A percentile compares a stretch with the other conserved stretches of the same genome.
Conservation (phyloP, 1,140 invertebrate genomes). For the Aphelinus certus region DNA sequence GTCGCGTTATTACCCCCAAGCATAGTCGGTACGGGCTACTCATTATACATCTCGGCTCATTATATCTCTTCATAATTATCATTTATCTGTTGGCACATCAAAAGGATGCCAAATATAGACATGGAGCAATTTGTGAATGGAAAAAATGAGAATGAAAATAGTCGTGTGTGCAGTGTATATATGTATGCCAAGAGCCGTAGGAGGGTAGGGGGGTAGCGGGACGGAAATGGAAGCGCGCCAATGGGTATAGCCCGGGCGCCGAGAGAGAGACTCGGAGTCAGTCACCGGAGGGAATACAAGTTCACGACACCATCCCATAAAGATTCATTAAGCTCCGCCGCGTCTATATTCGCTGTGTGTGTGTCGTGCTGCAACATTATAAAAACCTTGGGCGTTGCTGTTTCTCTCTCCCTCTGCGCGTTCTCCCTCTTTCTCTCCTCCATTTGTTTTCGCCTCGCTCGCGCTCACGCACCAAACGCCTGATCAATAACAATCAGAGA, state of each 20-base stretch:
- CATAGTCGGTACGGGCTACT: too few species aligned
- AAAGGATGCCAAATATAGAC: neutral
- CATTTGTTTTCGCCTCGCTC: slow-evolving; percentile 23
- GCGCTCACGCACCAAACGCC: slow-evolving; percentile 51
- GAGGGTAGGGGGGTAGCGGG: slow-evolving; percentile 12
- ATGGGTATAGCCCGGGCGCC: slow-evolving; percentile 49
- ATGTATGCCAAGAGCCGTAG: neutral
- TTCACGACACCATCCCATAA: slow-evolving; percentile 67
- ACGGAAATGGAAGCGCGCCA: slow-evolving; percentile 54
- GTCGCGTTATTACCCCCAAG: too few species aligned
- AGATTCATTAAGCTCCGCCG: slow-evolving; percentile 65
- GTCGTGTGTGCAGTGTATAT: neutral
- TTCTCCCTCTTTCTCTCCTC: neutral
- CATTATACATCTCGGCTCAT: too few species aligned
- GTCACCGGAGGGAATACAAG: slow-evolving; percentile 65
- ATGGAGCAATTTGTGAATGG: slow-evolving; percentile 7
- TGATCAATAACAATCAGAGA: slow-evolving; percentile 62
- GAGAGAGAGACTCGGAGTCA: slow-evolving; percentile 54
- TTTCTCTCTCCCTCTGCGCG: slow-evolving; percentile 5
- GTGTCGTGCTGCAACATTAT: slow-evolving; percentile 61
- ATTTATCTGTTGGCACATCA: too few species aligned
- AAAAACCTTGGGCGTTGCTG: slow-evolving; percentile 50
- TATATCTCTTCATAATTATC: too few species aligned
- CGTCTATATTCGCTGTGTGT: slow-evolving; percentile 58
- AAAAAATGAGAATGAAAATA: slow-evolving; percentile 21